Conservation (phyloP, 2,113 vertebrate genomes). For the Syrrhaptes paradoxus region DNA sequence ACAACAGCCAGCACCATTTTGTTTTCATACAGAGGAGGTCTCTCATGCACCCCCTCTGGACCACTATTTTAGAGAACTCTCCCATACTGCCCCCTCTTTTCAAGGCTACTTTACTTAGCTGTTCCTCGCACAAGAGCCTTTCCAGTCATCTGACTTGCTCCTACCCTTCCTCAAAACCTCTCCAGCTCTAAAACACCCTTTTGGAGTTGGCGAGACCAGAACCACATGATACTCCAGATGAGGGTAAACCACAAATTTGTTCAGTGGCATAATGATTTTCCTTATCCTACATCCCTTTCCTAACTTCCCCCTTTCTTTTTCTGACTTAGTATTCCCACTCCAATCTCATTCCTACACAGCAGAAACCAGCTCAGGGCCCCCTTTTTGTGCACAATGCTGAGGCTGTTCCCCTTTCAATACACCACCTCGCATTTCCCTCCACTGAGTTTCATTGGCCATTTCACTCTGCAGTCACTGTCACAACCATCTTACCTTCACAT, state of each 20-base stretch:
- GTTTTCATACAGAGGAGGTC: neutral
- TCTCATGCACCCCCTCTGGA: neutral
- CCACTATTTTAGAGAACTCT: neutral
- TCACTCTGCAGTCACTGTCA: neutral
- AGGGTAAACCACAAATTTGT: neutral
- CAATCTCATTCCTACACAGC: neutral
- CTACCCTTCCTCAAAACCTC: neutral
- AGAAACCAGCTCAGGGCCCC: neutral
- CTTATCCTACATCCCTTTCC: neutral
- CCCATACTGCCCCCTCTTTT: neutral
- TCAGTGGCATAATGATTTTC: neutral
- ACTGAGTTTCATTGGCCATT: neutral
- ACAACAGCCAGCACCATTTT: neutral
- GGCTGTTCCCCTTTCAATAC: neutral
- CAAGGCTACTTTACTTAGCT: neutral
- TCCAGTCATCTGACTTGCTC: neutral
- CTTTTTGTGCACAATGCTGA: neutral
- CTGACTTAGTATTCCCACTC: neutral
- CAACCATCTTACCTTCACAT: neutral
- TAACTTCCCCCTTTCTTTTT: neutral
- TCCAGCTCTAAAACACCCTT: neutral
- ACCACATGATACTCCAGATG: neutral
- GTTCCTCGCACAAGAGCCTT: neutral
- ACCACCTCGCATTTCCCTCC: neutral
- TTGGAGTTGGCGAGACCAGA: neutral